A percentile compares a stretch with the other conserved stretches of the same genome.
Conservation (phyloP, 2,797 vertebrate species). For the Xenentodon cancila region DNA sequence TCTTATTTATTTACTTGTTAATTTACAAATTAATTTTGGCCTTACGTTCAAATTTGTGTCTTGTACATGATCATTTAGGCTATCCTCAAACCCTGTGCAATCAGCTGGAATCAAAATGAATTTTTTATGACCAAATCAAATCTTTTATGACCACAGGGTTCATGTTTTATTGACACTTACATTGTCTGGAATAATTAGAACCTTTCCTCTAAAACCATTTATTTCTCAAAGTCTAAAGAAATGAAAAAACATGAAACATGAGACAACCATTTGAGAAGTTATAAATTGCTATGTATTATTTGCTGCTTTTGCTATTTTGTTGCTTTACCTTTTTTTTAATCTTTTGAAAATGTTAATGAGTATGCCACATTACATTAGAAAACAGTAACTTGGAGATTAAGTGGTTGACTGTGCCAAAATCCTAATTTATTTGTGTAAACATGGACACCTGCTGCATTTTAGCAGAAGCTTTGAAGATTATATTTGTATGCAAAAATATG, state of each 20-base stretch:
- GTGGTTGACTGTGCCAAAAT: no score
- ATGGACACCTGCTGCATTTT: background rate
- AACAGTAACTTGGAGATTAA: no score
- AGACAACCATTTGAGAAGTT: background rate
- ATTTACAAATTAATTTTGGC: constrained; percentile 5
- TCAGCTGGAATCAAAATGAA: background rate
- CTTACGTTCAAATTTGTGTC: constrained; percentile 11
- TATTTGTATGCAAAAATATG: background rate
- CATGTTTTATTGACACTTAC: background rate
- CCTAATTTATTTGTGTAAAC: background rate
- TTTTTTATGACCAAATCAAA: no score
- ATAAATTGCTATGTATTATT: background rate
- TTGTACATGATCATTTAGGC: background rate
- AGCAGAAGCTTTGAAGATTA: background rate
- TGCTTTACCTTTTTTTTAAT: background rate
- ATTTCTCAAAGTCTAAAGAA: background rate
- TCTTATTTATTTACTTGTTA: constrained; percentile 38
- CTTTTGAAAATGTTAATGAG: background rate
- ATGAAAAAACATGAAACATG: background rate
- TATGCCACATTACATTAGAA: no score
- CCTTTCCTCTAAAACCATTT: no score
- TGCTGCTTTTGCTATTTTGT: background rate
- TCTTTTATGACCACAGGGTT: background rate
- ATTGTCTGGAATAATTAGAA: no score
- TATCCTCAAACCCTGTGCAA: background rate